A percentile compares a stretch with the other conserved stretches of the same genome.
Evolutionary conservation across 2,888 invertebrate species (phyloP).

Genomic region (Megaustenia siamemsis): DNA sequence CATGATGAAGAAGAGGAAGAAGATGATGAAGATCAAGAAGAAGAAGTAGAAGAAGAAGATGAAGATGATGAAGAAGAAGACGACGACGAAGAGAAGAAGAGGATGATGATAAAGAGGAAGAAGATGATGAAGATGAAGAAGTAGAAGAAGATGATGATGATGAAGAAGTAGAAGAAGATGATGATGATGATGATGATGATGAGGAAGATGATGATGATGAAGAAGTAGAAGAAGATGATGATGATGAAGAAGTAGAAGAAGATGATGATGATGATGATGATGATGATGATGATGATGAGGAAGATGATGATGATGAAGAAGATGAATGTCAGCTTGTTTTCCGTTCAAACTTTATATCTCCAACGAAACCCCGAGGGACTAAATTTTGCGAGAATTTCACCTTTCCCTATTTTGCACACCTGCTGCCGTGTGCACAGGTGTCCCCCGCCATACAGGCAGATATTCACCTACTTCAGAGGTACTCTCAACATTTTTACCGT

Average conservation of each 20-base stretch:
- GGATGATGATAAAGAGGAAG: background rate
- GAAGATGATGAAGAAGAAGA: background rate
- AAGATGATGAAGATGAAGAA: background rate
- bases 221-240: slow-evolving; percentile 14
- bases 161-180: background rate
- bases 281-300: background rate
- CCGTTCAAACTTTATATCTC: no score
- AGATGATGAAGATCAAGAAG: no score
- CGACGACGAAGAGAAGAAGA: background rate
- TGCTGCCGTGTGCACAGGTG: no score
- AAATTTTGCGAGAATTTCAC: no score
- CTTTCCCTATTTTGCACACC: no score
- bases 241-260: background rate
- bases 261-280: background rate
- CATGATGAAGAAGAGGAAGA: no score
- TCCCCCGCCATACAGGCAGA: no score
- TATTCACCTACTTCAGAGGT: no score
- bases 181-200: background rate
- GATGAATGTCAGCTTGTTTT: no score
- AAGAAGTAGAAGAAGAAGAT: background rate
- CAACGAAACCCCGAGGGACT: no score
- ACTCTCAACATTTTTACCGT: no score
- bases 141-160: background rate
- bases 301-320: slow-evolving; percentile 7
- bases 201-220: background rate